Evolutionary conservation across 2,888 invertebrate species (phyloP).

Genomic region (Chalcosyrphus nemorum): DNA sequence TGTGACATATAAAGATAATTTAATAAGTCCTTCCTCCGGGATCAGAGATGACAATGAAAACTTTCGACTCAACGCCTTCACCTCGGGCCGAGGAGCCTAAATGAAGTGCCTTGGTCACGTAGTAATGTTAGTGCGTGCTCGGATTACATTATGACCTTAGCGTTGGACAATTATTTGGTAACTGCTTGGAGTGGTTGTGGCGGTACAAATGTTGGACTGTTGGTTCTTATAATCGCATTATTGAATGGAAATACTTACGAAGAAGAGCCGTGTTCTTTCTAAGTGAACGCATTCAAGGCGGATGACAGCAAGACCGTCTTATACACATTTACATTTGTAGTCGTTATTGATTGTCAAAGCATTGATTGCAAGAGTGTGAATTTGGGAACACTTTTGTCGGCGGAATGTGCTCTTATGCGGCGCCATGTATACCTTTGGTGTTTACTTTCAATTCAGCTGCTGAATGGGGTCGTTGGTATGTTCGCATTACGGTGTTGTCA

Average conservation of each 20-base stretch:
- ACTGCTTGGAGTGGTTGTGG: conserved; percentile 10
- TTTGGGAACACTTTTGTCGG: not conserved
- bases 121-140: conserved; percentile 40
- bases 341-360: conserved; percentile 12
- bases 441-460: not conserved
- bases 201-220: conserved; percentile 18
- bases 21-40: conserved; percentile 10
- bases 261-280: not conserved
- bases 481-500: not conserved
- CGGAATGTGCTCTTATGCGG: not conserved
- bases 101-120: conserved; percentile 47
- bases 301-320: not conserved
- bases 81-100: not conserved
- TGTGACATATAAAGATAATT: conserved; percentile 41
- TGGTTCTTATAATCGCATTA: conserved; percentile 47
- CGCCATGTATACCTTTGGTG: not conserved
- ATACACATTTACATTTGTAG: conserved; percentile 37
- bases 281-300: conserved; percentile 6
- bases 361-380: not conserved
- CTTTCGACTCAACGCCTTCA: conserved; percentile 3
- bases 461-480: not conserved
- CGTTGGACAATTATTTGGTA: conserved; percentile 9
- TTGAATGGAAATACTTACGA: conserved; percentile 18
- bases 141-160: conserved; percentile 17
- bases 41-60: not conserved